Conservation (phyloP, 2,888 invertebrate species). For the Ctena decussata region DNA sequence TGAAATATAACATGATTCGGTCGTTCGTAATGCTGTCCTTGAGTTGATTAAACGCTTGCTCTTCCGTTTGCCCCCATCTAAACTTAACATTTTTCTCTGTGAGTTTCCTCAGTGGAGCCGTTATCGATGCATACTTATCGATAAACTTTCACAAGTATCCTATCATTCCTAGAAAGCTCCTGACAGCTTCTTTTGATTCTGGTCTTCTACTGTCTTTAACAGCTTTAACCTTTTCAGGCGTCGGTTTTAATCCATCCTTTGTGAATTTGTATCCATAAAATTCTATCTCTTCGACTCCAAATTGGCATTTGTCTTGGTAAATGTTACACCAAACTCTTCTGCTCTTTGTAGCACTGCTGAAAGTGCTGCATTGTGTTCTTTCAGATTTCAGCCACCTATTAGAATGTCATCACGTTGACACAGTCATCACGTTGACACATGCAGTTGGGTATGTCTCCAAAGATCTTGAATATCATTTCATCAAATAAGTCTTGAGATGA, state of each 20-base stretch:
- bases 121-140: not conserved
- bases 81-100: not conserved
- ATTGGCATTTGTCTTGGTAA: not conserved
- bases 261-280: too few species aligned
- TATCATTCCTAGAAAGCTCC: conserved; percentile 14
- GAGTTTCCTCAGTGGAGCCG: not conserved
- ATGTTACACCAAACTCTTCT: too few species aligned
- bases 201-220: conserved; percentile 11
- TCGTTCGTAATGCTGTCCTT: conserved; percentile 23
- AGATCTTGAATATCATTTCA: conserved; percentile 31
- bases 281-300: too few species aligned
- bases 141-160: conserved; percentile 15
- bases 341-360: conserved; percentile 12
- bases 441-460: conserved; percentile 32
- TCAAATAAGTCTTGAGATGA: conserved; percentile 45
- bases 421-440: too few species aligned
- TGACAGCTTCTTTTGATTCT: conserved; percentile 17
- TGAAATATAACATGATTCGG: not conserved
- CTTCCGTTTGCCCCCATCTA: not conserved
- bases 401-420: not conserved
- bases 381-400: not conserved
- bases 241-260: conserved; percentile 6
- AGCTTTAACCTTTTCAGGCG: not conserved
- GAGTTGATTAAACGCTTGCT: not conserved
- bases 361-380: conserved; percentile 26